phyloP scores from a whole-genome alignment of 2,797 vertebrate genomes.

The Labeo calbasu region DNA sequence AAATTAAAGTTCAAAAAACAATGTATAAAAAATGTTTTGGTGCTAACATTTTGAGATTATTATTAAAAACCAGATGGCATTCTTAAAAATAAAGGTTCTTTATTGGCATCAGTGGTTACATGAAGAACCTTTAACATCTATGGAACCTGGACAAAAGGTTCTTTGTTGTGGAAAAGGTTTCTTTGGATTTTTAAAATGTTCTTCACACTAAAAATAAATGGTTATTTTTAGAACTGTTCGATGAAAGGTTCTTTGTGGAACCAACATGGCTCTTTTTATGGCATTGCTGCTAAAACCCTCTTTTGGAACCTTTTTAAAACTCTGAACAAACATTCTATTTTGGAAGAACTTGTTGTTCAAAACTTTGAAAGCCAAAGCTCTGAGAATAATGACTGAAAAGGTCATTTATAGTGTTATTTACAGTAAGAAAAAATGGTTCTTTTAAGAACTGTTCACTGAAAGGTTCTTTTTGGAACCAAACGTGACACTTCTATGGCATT shows the following conservation, averaged over 20 bases:
- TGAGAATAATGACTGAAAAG: not conserved
- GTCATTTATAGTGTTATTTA: not conserved
- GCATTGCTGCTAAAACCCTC: not conserved
- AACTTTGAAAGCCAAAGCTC: not conserved
- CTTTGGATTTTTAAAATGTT: too few species aligned
- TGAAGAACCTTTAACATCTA: not conserved
- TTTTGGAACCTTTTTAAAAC: not conserved
- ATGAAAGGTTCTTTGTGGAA: not conserved
- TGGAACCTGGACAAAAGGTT: not conserved
- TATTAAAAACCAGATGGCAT: too few species aligned
- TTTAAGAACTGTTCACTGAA: not conserved
- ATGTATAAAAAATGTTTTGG: not conserved
- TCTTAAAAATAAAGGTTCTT: not conserved
- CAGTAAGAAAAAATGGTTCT: not conserved
- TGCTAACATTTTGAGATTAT: too few species aligned
- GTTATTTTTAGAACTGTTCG: not conserved
- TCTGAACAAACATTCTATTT: not conserved
- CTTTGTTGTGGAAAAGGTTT: too few species aligned
- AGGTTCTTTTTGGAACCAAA: not conserved
- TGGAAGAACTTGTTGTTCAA: not conserved
- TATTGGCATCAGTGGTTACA: not conserved
- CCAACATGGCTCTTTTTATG: not conserved
- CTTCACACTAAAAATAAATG: too few species aligned
- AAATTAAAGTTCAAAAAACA: not conserved
- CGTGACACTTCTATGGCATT: not conserved